Base-by-base conservation (phyloP, 2,888 invertebrate species). In the Calliscelio sp. region DNA sequence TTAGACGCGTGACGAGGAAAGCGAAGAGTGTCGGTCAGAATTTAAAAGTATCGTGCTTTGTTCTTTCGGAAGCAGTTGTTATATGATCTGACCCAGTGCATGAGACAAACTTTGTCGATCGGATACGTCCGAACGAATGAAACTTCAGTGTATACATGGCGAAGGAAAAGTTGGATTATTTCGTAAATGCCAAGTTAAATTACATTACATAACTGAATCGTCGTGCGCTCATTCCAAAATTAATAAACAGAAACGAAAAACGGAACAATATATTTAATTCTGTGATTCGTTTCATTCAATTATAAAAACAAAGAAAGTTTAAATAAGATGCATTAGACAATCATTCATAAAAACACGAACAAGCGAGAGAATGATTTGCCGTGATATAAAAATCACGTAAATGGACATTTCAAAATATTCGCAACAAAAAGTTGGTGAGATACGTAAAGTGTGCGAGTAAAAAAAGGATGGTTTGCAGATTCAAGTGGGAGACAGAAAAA, bases 51-150 rank as follows among this genome's bases (percentile, higher is more conserved):
- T 35, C 57, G 53, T 22, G 53, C 75, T 61, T 77, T 77, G 77
- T 65, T 75, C 75, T 75, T 65, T 75, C 32, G 46, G 35, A 75
- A 75, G 63, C 74, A 74, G 74, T 63, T 73, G 73, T 73, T 73
- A 44, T 61, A 73, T 38, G 73, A 74, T 63, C 74, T 25, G 63
- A 51, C 49, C 8, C 61, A 25, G 41, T 74, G 63, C 63, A 63
- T 74, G 63, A 74, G 25, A 53, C 53, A 28, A 61, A 73, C 61
- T 73, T 61, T 25, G 49, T 61, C 63, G 74, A 74, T 73, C 35
- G 61, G 32, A 38, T 22, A 68, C 24, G 68, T 55, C 68, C 28
- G 35, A 25, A n/a, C 46, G 2, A 66, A 51, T 51, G 22, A 66
- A 44, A 6, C 35, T 51, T 49, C 51, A 18, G 11, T n/a, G 16